Conservation (phyloP, 1,140 invertebrate genomes). For the Drosophila seguyi region DNA sequence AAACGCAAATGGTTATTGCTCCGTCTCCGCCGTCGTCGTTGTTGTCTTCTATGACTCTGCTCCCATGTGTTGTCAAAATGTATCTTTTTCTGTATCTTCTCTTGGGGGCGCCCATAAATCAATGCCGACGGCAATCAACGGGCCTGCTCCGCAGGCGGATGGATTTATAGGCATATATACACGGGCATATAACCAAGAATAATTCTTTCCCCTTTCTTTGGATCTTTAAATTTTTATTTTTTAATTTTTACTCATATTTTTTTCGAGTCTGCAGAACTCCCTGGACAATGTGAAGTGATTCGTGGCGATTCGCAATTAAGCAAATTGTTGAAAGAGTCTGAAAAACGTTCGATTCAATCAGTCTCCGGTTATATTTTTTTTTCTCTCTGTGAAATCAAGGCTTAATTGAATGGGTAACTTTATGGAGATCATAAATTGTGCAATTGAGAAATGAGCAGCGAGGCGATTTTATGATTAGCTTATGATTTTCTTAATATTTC, state of each 20-base stretch:
- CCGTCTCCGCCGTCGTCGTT: background rate
- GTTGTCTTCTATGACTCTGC: slow-evolving; percentile 5
- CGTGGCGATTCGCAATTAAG: slow-evolving; percentile 39
- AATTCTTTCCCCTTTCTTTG: slow-evolving; percentile 16
- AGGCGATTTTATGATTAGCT: background rate
- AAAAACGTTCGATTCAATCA: slow-evolving; percentile 32
- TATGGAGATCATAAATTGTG: slow-evolving; percentile 20
- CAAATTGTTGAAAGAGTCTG: slow-evolving; percentile 43
- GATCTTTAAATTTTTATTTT: background rate
- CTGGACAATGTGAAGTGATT: slow-evolving; percentile 32
- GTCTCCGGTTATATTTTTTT: background rate
- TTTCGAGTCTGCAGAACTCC: slow-evolving; percentile 1
- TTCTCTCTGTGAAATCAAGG: slow-evolving; percentile 2
- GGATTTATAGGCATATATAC: slow-evolving; percentile 47
- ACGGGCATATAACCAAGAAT: slow-evolving; percentile 14
- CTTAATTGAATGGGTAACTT: slow-evolving; percentile 34
- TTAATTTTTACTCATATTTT: background rate
- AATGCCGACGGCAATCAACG: slow-evolving; percentile 57
- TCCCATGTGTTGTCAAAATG: slow-evolving; percentile 60
- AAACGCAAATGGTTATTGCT: slow-evolving; percentile 53
- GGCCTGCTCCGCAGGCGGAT: slow-evolving; percentile 24
- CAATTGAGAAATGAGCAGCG: background rate
- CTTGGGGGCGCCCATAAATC: slow-evolving; percentile 48
- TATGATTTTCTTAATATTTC: too few species aligned
- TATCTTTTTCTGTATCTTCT: slow-evolving; percentile 37